Evolutionary conservation across 2,888 invertebrate species (phyloP), one percentile per base, ranked within the genome.

Genomic region (Limenitis camilla): DNA sequence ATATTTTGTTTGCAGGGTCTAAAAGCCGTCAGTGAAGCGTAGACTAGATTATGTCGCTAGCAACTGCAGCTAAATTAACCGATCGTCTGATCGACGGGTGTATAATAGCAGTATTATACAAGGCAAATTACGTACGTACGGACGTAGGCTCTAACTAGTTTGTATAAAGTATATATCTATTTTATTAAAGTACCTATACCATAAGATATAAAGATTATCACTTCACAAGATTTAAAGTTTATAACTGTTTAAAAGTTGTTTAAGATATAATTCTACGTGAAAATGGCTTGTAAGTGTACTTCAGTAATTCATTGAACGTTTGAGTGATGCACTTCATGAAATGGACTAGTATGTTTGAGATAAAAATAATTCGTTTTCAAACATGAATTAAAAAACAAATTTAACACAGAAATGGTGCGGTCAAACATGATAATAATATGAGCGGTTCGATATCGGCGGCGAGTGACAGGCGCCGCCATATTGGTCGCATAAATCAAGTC

Each of bases 401-500:
- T 35, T 47, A 43, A 40, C 35, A 49, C 32, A 46, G 41, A 52
- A 48, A 50, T 50, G 47, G 48, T 48, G 50, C 56, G 58, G 60
- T 63, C 59, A 61, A 61, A 72, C 72, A 67, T 68, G 67, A 65
- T 69, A 76, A 78, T 66, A 65, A 60, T 78, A 78, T 71, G 76
- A 73, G 66, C 71, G 76, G 79, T 76, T 82, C 78, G 78, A 80
- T 81, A 81, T 76, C 73, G 74, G 68, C 63, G 61, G 71, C 61
- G 74, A 81, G 76, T 83, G 86, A 83, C 84, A 79, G 77, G 69
- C 68, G 69, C 76, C 72, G 81, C 85, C 85, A 85, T 85, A 85
- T 86, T 85, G 85, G 80, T 76, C 77, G 84, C 86, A 87, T 86
- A 87, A 87, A 87, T 87, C 86, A 87, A 81, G 78, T 75, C 68